Evolutionary conservation across 2,888 invertebrate genomes (phyloP).

Genomic region (Drosophila robusta): DNA sequence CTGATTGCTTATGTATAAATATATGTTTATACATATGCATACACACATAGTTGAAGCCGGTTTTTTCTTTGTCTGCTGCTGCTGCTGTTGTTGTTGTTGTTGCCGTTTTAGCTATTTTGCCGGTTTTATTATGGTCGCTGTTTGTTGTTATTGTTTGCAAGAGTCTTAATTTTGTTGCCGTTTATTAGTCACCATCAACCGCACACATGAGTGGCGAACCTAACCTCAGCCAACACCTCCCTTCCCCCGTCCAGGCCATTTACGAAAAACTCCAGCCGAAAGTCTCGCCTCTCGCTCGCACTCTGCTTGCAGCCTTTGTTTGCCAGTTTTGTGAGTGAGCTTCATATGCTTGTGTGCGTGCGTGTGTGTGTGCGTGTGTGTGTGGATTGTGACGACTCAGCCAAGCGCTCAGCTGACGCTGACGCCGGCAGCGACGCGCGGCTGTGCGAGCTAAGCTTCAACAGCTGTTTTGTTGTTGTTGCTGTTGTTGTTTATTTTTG

Average conservation of each 20-base stretch:
- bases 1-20: conserved; percentile 7
- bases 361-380: conserved; percentile 12
- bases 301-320: conserved; percentile 49
- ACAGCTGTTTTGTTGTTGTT: conserved; percentile 65
- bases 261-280: conserved; percentile 47
- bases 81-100: too few relatives aligned
- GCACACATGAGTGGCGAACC: conserved; percentile 35
- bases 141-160: conserved; percentile 51
- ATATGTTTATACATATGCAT: neutral
- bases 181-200: conserved; percentile 68
- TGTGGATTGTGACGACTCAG: conserved; percentile 34
- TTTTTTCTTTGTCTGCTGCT: conserved; percentile 68
- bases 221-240: conserved; percentile 20
- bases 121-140: conserved; percentile 59
- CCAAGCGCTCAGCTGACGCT: conserved; percentile 50
- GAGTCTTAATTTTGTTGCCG: conserved; percentile 25
- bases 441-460: conserved; percentile 47
- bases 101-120: conserved; percentile 59
- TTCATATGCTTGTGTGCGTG: conserved; percentile 12
- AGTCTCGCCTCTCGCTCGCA: conserved; percentile 22
- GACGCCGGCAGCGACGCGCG: conserved; percentile 41
- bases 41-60: conserved; percentile 62
- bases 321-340: conserved; percentile 35
- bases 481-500: conserved; percentile 15
- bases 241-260: conserved; percentile 24